Evolutionary conservation across 2,797 vertebrate species (phyloP).

Genomic region (Corythornis leucogaster): DNA sequence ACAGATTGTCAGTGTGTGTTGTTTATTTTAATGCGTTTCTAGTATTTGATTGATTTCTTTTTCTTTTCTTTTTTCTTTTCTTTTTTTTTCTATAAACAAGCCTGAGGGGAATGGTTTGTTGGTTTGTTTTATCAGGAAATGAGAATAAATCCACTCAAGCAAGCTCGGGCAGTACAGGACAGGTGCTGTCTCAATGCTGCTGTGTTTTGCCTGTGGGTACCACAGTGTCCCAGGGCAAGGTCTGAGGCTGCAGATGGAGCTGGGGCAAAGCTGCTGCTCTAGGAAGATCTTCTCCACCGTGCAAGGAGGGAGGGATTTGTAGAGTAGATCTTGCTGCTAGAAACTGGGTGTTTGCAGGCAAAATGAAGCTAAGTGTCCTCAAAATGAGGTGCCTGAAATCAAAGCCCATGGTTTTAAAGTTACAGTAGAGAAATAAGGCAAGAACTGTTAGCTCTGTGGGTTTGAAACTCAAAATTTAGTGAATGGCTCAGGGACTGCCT

Average conservation of each 20-base stretch:
- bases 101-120: background rate
- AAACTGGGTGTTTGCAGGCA: background rate
- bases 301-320: background rate
- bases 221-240: background rate
- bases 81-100: background rate
- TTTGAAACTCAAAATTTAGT: background rate
- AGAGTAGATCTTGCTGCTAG: background rate
- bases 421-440: background rate
- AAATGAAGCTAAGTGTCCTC: background rate
- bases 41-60: background rate
- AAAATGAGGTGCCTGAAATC: background rate
- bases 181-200: background rate
- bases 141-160: background rate
- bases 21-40: background rate
- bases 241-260: background rate
- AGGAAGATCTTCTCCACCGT: accelerated
- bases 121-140: conserved; percentile 27
- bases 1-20: background rate
- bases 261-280: background rate
- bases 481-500: background rate
- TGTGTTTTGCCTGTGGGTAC: background rate
- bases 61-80: background rate
- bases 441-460: background rate
- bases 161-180: background rate
- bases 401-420: background rate